Evolutionary conservation across 2,797 vertebrate species (phyloP).

Genomic region (Enteromius radiatus): DNA sequence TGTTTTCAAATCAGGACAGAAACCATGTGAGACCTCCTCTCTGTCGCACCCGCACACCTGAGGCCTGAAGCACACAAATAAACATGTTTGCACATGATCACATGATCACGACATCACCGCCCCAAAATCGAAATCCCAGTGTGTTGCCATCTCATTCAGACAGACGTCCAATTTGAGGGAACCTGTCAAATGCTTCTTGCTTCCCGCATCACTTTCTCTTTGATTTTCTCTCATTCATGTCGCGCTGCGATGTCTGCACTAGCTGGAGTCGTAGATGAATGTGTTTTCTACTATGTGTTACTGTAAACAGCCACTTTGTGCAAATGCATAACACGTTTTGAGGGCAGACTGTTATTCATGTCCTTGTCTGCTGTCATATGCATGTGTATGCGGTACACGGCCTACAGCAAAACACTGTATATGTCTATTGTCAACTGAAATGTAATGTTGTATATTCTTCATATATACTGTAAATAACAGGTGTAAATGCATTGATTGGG

Average conservation of each 20-base stretch:
- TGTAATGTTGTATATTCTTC: conserved; percentile 56
- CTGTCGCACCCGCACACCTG: conserved; percentile 55
- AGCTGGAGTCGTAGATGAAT: conserved; percentile 12
- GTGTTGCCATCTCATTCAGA: background rate
- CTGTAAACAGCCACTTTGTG: conserved; percentile 50
- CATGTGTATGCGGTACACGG: conserved; percentile 67
- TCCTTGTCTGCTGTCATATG: conserved; percentile 67
- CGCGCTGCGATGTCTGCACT: conserved; percentile 24
- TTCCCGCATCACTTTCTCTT: conserved; percentile 5
- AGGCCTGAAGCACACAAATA: conserved; percentile 28
- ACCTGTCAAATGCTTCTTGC: conserved; percentile 71
- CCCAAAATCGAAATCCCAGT: background rate
- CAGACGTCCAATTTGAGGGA: conserved; percentile 10
- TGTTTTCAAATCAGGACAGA: conserved; percentile 53
- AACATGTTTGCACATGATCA: conserved; percentile 7
- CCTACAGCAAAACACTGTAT: conserved; percentile 56
- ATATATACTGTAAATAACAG: conserved; percentile 69
- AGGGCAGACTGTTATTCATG: conserved; percentile 69
- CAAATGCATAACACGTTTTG: conserved; percentile 47
- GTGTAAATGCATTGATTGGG: conserved; percentile 57
- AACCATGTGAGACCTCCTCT: conserved; percentile 73
- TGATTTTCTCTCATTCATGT: conserved; percentile 40
- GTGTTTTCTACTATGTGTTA: conserved; percentile 38
- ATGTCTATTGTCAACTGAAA: conserved; percentile 61
- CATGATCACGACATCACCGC: conserved; percentile 2